These are phyloP conservation scores for Magallana nippona DNA, from an alignment of 2,888 invertebrate species.

Conservation along the genomic window DNA sequence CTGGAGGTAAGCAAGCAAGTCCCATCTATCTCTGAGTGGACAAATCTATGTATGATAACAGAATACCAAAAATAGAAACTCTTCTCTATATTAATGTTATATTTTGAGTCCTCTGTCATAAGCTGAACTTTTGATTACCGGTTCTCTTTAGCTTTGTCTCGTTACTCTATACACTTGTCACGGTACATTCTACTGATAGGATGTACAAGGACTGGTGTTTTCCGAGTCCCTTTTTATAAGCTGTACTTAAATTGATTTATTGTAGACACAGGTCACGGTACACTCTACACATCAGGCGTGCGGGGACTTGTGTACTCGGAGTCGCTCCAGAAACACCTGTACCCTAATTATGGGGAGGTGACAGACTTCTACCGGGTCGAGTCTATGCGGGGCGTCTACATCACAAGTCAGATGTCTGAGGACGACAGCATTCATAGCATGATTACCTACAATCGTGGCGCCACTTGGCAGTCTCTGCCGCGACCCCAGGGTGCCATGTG, in stretches of 20 bases:
- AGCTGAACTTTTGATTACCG: no score
- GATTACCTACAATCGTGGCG: conserved; percentile 78
- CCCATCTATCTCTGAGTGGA: background rate
- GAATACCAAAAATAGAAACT: no score
- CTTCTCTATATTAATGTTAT: no score
- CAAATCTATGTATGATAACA: no score
- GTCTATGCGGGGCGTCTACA: conserved; percentile 76
- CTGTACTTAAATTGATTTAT: background rate
- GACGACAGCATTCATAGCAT: conserved; percentile 77
- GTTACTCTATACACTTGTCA: no score
- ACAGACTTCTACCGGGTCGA: conserved; percentile 78
- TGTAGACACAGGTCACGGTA: conserved; percentile 78
- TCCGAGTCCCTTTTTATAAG: no score
- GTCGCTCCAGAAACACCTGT: conserved; percentile 76
- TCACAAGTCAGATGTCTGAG: conserved; percentile 75
- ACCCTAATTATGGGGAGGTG: conserved; percentile 75
- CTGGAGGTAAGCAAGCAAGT: conserved; percentile 69
- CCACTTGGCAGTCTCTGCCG: conserved; percentile 74
- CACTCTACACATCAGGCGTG: conserved; percentile 76
- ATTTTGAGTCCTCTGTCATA: no score
- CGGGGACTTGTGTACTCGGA: conserved; percentile 76
- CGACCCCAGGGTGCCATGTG: conserved; percentile 71
- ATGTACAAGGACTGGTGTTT: no score
- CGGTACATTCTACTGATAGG: no score
- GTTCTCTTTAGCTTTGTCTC: no score